These are phyloP conservation scores for Peromyscus aztecus DNA, from an alignment of 2,797 vertebrate species.

Conservation along the genomic window DNA sequence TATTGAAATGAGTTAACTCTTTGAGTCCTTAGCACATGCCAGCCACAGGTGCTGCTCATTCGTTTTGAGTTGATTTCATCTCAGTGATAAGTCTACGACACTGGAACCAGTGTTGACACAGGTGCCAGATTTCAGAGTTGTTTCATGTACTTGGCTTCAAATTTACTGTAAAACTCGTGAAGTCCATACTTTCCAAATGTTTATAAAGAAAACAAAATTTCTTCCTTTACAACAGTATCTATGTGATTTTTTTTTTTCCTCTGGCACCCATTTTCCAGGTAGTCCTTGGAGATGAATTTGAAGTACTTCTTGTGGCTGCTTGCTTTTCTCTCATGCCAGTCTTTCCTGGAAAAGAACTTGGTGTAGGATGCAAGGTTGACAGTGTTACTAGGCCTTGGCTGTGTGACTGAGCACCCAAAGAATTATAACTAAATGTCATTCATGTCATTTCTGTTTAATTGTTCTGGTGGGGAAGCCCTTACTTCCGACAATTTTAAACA, in stretches of 20 bases:
- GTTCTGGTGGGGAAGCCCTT: background rate
- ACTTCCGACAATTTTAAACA: background rate
- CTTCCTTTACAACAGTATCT: background rate
- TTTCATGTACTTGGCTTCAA: background rate
- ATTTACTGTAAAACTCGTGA: conserved; percentile 25
- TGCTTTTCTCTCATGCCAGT: background rate
- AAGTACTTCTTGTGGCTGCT: background rate
- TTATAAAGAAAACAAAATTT: conserved; percentile 58
- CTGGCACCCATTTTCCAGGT: conserved; percentile 47
- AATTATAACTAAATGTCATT: background rate
- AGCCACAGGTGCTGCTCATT: background rate
- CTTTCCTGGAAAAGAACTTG: background rate
- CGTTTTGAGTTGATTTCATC: background rate
- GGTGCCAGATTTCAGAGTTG: background rate
- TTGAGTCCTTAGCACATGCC: background rate
- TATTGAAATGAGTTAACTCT: background rate
- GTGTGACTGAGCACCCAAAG: background rate
- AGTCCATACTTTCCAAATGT: conserved; percentile 54
- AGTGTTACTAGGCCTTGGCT: background rate
- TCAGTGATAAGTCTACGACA: background rate
- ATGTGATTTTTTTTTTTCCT: background rate
- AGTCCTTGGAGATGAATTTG: conserved; percentile 47
- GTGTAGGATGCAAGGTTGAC: background rate
- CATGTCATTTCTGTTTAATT: background rate
- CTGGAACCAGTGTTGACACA: background rate